These are phyloP conservation scores for Echinarachnius parma DNA, from an alignment of 53 echinoderm and acorn worm genomes.

Conservation along the genomic window DNA sequence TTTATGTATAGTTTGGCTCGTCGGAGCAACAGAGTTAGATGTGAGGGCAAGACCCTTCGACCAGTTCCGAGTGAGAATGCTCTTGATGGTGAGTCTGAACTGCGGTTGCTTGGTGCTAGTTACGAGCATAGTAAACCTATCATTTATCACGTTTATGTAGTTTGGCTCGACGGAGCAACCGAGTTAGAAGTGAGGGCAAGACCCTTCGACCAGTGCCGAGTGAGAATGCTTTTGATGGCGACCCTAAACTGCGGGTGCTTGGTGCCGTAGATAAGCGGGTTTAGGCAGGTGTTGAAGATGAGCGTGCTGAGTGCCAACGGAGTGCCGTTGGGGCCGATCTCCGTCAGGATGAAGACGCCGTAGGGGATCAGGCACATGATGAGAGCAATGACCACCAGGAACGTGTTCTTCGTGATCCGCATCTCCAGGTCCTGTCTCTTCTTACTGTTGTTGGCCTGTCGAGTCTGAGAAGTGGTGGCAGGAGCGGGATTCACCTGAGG, in stretches of 20 bases:
- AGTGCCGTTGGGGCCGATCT: neutral
- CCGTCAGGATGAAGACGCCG: neutral
- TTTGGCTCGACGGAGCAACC: slow-evolving; percentile 11
- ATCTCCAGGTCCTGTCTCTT: slow-evolving; percentile 13
- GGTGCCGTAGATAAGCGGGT: slow-evolving; percentile 44
- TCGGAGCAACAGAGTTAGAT: slow-evolving; percentile 7
- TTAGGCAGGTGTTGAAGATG: slow-evolving; percentile 31
- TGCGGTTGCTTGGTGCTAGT: slow-evolving; percentile 45
- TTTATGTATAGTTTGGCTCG: slow-evolving; percentile 29
- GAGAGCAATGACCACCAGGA: slow-evolving; percentile 28
- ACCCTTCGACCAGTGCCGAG: neutral
- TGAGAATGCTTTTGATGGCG: slow-evolving; percentile 31
- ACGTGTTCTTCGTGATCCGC: slow-evolving; percentile 38
- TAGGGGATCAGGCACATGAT: slow-evolving; percentile 28
- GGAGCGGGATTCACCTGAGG: slow-evolving; percentile 26
- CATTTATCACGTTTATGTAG: too few species aligned
- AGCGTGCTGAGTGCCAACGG: slow-evolving; percentile 24
- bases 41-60: slow-evolving; percentile 12
- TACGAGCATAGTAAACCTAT: too few species aligned
- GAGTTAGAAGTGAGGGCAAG: slow-evolving; percentile 20
- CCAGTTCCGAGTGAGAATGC: slow-evolving; percentile 10
- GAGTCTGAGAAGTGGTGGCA: slow-evolving; percentile 12
- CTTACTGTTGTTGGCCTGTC: neutral
- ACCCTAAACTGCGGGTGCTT: slow-evolving; percentile 42
- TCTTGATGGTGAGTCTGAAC: slow-evolving; percentile 23